phyloP scores from a whole-genome alignment of 2,888 invertebrate species.

The Drosophila falleni region DNA sequence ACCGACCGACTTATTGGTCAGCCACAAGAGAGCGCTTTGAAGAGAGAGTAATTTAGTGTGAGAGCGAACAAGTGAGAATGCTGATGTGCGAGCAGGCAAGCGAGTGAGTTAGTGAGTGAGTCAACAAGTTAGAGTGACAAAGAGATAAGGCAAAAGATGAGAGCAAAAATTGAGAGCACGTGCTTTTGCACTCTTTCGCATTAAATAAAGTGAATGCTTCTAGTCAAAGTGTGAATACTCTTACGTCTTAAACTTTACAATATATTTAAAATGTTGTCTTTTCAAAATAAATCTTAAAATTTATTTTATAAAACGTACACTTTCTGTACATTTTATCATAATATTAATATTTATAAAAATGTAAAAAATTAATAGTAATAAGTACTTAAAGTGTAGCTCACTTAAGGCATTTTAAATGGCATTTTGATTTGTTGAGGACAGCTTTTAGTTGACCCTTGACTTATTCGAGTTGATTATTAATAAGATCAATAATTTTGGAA shows the following conservation, averaged over 20 bases:
- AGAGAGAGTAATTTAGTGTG: not conserved
- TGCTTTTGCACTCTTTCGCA: slow-evolving; percentile 20
- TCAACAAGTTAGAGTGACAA: not conserved
- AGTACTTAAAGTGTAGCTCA: not conserved
- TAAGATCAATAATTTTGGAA: not conserved
- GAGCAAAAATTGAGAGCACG: slow-evolving; percentile 15
- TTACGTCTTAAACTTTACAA: not conserved
- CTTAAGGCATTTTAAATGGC: not conserved
- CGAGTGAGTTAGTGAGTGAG: not conserved
- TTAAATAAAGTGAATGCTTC: not conserved
- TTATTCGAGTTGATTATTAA: not conserved
- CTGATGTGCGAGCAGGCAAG: slow-evolving; percentile 1
- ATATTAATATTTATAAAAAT: not conserved
- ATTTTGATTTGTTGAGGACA: not conserved
- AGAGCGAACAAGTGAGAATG: slow-evolving; percentile 3
- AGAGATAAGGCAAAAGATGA: too few species aligned
- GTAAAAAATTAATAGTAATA: not conserved
- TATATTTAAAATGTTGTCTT: not conserved
- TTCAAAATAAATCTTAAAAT: not conserved
- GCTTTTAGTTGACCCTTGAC: not conserved
- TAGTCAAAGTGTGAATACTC: slow-evolving; percentile 17
- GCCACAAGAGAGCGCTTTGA: not conserved
- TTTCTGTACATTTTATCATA: not conserved
- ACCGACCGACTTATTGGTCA: not conserved
- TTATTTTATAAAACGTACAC: not conserved